A percentile compares a stretch with the other conserved stretches of the same genome.
phyloP scores from a whole-genome alignment of 2,888 invertebrate species.

The Uloborus plumipes region DNA sequence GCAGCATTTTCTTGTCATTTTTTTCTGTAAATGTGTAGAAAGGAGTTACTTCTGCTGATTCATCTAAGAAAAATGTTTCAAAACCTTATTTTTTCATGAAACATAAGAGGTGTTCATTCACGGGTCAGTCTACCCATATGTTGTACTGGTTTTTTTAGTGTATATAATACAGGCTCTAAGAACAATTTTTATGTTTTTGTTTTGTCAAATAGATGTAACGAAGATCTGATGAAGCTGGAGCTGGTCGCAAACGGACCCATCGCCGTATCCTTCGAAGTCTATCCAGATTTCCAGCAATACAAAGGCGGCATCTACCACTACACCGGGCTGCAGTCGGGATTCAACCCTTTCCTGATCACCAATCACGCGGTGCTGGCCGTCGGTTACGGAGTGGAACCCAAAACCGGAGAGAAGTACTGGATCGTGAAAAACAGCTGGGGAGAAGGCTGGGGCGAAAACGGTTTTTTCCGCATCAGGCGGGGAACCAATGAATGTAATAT shows the following conservation, averaged over 20 bases:
- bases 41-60: too few relatives aligned
- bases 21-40: too few relatives aligned
- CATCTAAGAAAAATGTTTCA: too few relatives aligned
- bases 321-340: conserved; percentile 68
- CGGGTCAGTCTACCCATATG: too few relatives aligned
- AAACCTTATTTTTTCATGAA: too few relatives aligned
- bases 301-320: conserved; percentile 73
- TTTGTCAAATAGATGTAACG: conserved; percentile 71
- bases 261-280: conserved; percentile 73
- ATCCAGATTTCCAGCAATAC: conserved; percentile 72
- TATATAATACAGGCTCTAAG: too few relatives aligned
- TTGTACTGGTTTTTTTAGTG: too few relatives aligned
- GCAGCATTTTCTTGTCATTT: too few relatives aligned
- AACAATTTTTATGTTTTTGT: neutral
- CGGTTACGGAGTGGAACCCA: conserved; percentile 71
- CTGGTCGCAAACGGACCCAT: conserved; percentile 73
- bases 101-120: too few relatives aligned
- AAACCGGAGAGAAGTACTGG: conserved; percentile 68
- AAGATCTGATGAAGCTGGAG: conserved; percentile 72
- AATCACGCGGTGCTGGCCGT: conserved; percentile 73
- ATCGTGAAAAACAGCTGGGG: conserved; percentile 70
- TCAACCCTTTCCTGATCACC: conserved; percentile 71
- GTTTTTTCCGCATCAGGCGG: conserved; percentile 68
- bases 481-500: conserved; percentile 67
- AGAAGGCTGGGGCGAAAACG: conserved; percentile 68